Percentiles rank a stretch among this genome's conserved stretches.
Evolutionary conservation across 2,888 invertebrate genomes (phyloP).

Genomic region (Yponomeuta cagnagella): DNA sequence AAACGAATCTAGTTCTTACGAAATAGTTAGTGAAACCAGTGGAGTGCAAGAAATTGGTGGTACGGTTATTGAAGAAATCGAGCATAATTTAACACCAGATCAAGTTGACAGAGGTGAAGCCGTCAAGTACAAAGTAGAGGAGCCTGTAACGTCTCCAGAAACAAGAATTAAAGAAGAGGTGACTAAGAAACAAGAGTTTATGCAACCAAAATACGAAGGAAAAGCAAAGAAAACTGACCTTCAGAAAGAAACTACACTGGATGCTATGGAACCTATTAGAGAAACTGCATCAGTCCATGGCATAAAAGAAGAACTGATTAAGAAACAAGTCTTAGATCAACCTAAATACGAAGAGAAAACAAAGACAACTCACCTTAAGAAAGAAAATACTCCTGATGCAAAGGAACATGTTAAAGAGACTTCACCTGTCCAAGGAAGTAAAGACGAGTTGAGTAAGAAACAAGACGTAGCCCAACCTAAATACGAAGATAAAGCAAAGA

Average conservation of each 20-base stretch:
- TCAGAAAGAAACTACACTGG: not conserved
- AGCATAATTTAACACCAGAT: conserved; percentile 31
- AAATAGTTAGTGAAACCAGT: conserved; percentile 35
- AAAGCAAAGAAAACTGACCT: not conserved
- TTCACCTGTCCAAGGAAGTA: not conserved
- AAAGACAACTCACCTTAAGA: conserved; percentile 7
- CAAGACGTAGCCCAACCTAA: not conserved
- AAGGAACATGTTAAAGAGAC: conserved; percentile 18
- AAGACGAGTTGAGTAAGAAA: not conserved
- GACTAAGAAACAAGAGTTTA: not conserved
- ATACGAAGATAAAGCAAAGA: not conserved
- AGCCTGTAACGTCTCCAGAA: not conserved
- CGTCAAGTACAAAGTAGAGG: not conserved
- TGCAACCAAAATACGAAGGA: not conserved
- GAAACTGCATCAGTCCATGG: not conserved
- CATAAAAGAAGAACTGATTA: not conserved
- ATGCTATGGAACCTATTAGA: not conserved
- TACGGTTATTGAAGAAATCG: conserved; percentile 31
- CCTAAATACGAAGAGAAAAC: conserved; percentile 11
- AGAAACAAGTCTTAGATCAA: not conserved
- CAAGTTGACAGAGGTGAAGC: conserved; percentile 32
- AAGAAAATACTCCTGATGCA: conserved; percentile 17
- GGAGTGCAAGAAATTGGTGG: conserved; percentile 30
- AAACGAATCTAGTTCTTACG: conserved; percentile 48
- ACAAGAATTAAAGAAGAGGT: not conserved